These are phyloP conservation scores for Choreutis nemorana DNA, from an alignment of 2,888 invertebrate genomes.

Conservation along the genomic window DNA sequence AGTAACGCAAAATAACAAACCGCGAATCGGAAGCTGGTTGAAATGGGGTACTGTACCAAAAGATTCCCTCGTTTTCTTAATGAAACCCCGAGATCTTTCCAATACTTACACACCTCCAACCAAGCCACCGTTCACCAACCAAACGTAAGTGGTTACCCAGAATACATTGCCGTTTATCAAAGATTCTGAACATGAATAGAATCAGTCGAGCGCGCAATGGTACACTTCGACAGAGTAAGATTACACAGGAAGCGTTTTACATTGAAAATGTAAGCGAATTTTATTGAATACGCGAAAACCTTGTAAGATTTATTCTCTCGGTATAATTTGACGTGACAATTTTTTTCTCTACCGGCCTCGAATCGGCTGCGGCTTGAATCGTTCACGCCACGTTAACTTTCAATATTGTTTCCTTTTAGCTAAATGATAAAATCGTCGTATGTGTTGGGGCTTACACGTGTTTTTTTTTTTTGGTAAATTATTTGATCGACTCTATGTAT, in stretches of 20 bases:
- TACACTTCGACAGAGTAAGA: too few relatives aligned
- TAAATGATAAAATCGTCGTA: too few relatives aligned
- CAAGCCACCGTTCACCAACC: too few relatives aligned
- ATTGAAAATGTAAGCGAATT: constrained; percentile 11
- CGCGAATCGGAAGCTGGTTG: constrained; percentile 16
- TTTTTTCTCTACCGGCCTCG: constrained; percentile 35
- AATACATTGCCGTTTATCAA: too few relatives aligned
- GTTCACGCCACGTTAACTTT: constrained; percentile 16
- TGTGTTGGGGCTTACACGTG: too few relatives aligned
- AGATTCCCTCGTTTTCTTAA: constrained; percentile 38
- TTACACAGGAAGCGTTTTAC: constrained; percentile 10
- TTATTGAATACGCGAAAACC: constrained; percentile 22
- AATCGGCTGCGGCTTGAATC: constrained; percentile 16
- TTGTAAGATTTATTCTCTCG: constrained; percentile 38
- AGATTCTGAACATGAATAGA: too few relatives aligned
- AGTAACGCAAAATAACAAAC: constrained; percentile 7
- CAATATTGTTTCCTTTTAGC: constrained; percentile 3
- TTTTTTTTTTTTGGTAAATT: too few relatives aligned
- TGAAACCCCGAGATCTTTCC: constrained; percentile 40
- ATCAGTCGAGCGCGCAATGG: too few relatives aligned
- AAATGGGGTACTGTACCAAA: constrained; percentile 21
- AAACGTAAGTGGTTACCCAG: too few relatives aligned
- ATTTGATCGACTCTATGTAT: too few relatives aligned
- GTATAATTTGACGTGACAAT: constrained; percentile 48
- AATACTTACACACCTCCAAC: too few relatives aligned